Percentiles rank a stretch among this genome's conserved stretches.
These are phyloP conservation scores for Pangasius djambal DNA, from an alignment of 2,797 vertebrate genomes.

Conservation along the genomic window DNA sequence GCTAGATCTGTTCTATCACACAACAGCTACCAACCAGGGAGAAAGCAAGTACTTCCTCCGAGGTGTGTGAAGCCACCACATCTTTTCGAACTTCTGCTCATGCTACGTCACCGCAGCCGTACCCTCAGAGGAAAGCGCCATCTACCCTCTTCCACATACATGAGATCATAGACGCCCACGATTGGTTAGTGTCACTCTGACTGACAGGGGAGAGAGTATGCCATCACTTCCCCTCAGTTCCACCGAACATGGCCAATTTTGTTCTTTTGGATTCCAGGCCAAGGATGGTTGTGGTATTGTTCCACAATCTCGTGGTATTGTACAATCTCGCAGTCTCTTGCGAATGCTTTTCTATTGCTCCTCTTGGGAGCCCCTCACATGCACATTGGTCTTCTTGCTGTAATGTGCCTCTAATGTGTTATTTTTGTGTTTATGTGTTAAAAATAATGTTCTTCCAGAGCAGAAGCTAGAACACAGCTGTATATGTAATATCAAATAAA, in stretches of 20 bases:
- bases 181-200: background rate
- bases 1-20: background rate
- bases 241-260: background rate
- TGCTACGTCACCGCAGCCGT: background rate
- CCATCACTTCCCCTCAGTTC: background rate
- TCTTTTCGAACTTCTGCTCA: background rate
- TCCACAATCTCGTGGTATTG: no score
- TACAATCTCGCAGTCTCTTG: background rate
- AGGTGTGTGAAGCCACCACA: background rate
- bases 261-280: background rate
- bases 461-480: background rate
- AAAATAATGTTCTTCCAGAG: background rate
- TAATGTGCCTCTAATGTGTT: background rate
- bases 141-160: background rate
- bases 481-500: slow-evolving; percentile 11
- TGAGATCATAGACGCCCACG: background rate
- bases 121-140: background rate
- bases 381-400: background rate
- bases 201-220: background rate
- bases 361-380: background rate
- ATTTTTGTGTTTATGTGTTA: no score
- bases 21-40: background rate
- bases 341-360: background rate
- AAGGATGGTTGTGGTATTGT: background rate
- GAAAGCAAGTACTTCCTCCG: background rate